phyloP scores from a whole-genome alignment of 2,888 invertebrate genomes.

The Pogonocherus hispidulus region DNA sequence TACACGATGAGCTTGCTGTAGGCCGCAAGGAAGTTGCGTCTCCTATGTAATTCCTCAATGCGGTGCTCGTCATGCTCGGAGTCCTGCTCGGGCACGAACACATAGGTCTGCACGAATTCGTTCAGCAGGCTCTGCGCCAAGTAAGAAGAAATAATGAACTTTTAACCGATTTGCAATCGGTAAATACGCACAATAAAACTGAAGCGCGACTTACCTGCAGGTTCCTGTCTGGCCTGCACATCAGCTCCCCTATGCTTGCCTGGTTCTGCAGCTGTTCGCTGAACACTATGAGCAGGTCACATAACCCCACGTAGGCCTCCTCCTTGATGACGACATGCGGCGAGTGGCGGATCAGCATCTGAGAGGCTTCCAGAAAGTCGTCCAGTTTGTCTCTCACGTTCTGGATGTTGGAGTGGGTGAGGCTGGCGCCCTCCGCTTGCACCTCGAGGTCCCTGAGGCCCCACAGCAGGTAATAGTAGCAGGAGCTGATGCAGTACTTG shows the following conservation, averaged over 20 bases:
- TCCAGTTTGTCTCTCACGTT: conserved; percentile 80
- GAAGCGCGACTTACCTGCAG: conserved; percentile 74
- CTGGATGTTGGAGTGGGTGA: conserved; percentile 72
- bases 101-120: conserved; percentile 90
- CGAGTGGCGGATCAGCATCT: conserved; percentile 77
- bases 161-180: not conserved
- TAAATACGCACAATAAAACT: no score
- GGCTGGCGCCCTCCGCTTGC: conserved; percentile 74
- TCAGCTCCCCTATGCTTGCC: conserved; percentile 73
- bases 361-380: conserved; percentile 82
- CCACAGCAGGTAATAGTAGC: conserved; percentile 91
- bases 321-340: conserved; percentile 80
- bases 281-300: conserved; percentile 95
- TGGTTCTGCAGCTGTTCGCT: conserved; percentile 52
- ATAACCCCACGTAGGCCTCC: conserved; percentile 94
- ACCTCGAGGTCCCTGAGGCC: conserved; percentile 87
- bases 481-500: conserved; percentile 86
- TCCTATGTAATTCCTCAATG: conserved; percentile 96
- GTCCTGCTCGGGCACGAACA: conserved; percentile 91
- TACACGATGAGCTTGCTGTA: conserved; percentile 98
- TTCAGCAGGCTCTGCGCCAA: conserved; percentile 81
- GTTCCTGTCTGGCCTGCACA: conserved; percentile 84
- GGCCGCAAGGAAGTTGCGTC: conserved; percentile 94
- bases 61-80: conserved; percentile 96
- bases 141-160: not conserved